Evolutionary conservation across 2,888 invertebrate species (phyloP).

Genomic region (Lithodes maja): DNA sequence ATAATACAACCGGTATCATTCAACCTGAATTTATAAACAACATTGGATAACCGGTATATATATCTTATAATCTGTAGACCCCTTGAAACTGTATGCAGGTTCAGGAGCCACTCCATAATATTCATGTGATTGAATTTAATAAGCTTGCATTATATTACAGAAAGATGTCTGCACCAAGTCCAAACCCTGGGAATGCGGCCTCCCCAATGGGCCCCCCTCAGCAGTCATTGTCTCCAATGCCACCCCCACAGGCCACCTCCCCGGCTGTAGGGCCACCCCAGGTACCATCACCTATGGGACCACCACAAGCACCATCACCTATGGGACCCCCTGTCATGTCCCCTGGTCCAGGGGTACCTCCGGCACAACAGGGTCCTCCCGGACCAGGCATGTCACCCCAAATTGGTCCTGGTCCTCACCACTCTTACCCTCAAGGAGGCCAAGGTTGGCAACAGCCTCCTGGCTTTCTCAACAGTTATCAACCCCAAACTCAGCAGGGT

Average conservation of each 20-base stretch:
- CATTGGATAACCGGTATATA: no score
- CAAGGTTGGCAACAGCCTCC: constrained; percentile 65
- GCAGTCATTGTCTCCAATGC: constrained; percentile 71
- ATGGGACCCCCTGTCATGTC: constrained; percentile 71
- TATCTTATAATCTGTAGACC: no score
- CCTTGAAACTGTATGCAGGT: no score
- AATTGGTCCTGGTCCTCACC: constrained; percentile 55
- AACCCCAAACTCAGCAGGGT: constrained; percentile 19
- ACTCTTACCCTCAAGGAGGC: constrained; percentile 56
- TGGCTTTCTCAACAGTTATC: constrained; percentile 31
- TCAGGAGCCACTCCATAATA: no score
- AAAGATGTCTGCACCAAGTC: constrained; percentile 71
- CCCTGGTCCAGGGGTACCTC: constrained; percentile 65
- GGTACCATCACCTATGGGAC: constrained; percentile 71
- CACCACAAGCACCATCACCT: constrained; percentile 77
- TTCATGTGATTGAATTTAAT: no score
- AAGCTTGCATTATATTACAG: not conserved
- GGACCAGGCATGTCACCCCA: constrained; percentile 64
- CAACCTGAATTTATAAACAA: no score
- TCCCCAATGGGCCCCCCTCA: constrained; percentile 70
- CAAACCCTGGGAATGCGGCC: constrained; percentile 71
- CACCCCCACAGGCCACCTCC: constrained; percentile 70
- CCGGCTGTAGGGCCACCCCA: constrained; percentile 70
- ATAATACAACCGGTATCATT: no score
- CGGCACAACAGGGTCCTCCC: constrained; percentile 59